These are phyloP conservation scores for Chaetorhynchus papuensis DNA, from an alignment of 2,113 vertebrate species.

Conservation along the genomic window DNA sequence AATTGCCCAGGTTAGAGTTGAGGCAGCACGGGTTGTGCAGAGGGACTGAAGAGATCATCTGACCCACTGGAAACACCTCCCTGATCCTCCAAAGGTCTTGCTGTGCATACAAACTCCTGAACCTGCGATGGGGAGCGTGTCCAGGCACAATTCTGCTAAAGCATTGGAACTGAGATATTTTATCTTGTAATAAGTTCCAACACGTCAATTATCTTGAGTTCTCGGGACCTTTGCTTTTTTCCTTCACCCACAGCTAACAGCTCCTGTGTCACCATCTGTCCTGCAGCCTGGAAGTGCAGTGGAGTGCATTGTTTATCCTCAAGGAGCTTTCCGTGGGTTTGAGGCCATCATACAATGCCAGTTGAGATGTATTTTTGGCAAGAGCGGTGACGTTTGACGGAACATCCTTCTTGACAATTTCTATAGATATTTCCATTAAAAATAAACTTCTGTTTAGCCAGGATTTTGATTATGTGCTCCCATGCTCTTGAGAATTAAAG, in stretches of 20 bases:
- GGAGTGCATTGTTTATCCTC: not conserved
- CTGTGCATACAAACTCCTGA: not conserved
- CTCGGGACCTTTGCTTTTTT: not conserved
- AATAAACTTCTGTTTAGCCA: conserved; percentile 25
- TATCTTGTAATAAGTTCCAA: not conserved
- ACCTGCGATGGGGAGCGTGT: not conserved
- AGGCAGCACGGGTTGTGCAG: not conserved
- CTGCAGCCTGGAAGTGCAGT: not conserved
- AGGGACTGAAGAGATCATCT: not conserved
- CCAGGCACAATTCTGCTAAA: not conserved
- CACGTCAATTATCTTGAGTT: not conserved
- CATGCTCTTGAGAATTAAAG: not conserved
- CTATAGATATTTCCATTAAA: conserved; percentile 6
- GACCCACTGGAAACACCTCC: not conserved
- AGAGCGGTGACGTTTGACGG: not conserved
- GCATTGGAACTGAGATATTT: not conserved
- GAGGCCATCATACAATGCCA: not conserved
- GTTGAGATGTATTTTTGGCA: conserved; percentile 5
- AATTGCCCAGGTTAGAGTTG: not conserved
- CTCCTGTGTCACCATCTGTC: not conserved
- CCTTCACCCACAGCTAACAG: not conserved
- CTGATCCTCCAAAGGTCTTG: not conserved
- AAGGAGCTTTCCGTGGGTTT: not conserved
- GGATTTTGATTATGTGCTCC: not conserved
- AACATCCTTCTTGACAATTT: conserved; percentile 16